Evolutionary conservation across 1,140 invertebrate genomes (phyloP).

Genomic region (Aphaenogaster floridana): DNA sequence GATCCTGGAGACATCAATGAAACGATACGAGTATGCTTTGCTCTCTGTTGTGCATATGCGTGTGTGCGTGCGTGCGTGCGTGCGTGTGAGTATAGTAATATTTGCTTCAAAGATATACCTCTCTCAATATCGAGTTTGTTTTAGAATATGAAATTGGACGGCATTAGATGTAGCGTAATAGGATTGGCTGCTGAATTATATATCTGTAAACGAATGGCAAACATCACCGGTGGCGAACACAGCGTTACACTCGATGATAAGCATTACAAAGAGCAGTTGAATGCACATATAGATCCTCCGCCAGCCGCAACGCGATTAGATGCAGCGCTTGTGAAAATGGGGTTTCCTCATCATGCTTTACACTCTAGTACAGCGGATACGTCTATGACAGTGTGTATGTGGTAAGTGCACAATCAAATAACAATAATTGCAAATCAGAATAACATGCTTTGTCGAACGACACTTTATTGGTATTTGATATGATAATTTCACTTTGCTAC

Average conservation of each 20-base stretch:
- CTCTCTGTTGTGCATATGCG: not conserved
- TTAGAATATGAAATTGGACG: slow-evolving; percentile 90
- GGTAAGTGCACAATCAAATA: slow-evolving; percentile 87
- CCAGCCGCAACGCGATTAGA: slow-evolving; percentile 93
- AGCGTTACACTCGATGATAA: slow-evolving; percentile 96
- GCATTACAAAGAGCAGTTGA: slow-evolving; percentile 94
- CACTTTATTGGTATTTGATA: not conserved
- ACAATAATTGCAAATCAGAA: not conserved
- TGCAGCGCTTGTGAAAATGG: slow-evolving; percentile 96
- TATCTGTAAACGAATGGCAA: slow-evolving; percentile 94
- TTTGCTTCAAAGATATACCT: not conserved
- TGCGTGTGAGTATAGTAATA: not conserved
- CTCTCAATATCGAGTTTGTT: slow-evolving; percentile 73
- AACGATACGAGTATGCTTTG: slow-evolving; percentile 92
- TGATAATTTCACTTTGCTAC: slow-evolving; percentile 24
- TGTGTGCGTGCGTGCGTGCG: no score
- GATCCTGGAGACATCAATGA: slow-evolving; percentile 97
- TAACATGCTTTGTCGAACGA: not conserved
- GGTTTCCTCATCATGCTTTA: slow-evolving; percentile 93
- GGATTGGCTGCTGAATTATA: slow-evolving; percentile 98
- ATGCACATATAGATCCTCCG: slow-evolving; percentile 95
- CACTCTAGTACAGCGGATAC: slow-evolving; percentile 87
- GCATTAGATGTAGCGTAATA: slow-evolving; percentile 97
- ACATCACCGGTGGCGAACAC: slow-evolving; percentile 94
- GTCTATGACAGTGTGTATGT: slow-evolving; percentile 94